Evolutionary conservation across 2,797 vertebrate species (phyloP).

Genomic region (Rhinella marina): DNA sequence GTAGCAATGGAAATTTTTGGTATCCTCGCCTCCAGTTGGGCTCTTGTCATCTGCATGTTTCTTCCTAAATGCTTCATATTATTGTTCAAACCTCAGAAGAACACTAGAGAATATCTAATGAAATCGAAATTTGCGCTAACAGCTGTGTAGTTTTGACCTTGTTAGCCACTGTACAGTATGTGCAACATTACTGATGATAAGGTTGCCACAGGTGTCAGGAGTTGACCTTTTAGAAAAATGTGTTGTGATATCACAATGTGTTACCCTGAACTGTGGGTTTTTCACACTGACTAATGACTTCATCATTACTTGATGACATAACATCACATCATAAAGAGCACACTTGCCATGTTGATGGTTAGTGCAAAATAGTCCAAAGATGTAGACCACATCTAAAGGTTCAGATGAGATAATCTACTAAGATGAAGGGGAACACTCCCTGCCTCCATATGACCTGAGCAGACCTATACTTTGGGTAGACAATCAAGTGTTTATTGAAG

Average conservation of each 20-base stretch:
- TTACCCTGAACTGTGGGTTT: neutral
- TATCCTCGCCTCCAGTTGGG: constrained; percentile 48
- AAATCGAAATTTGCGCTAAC: neutral
- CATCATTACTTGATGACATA: no score
- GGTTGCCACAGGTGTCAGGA: neutral
- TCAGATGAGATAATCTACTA: no score
- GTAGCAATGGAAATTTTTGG: constrained; percentile 54
- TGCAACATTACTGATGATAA: neutral
- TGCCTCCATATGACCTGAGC: no score
- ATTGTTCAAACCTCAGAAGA: constrained; percentile 36
- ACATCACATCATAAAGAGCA: no score
- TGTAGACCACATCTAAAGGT: no score
- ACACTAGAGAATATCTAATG: constrained; percentile 27
- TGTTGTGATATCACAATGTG: neutral
- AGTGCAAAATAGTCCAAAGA: no score
- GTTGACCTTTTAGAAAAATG: neutral
- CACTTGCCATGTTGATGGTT: no score
- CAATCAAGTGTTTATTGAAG: no score
- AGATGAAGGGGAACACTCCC: no score
- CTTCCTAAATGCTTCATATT: constrained; percentile 50
- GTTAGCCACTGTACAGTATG: neutral
- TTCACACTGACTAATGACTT: no score
- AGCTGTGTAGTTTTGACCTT: neutral
- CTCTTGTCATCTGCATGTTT: constrained; percentile 44
- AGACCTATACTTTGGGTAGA: no score